Percentiles rank a stretch among this genome's conserved stretches.
Conservation (phyloP, 2,888 invertebrate species). For the Malthinus flaveolus region DNA sequence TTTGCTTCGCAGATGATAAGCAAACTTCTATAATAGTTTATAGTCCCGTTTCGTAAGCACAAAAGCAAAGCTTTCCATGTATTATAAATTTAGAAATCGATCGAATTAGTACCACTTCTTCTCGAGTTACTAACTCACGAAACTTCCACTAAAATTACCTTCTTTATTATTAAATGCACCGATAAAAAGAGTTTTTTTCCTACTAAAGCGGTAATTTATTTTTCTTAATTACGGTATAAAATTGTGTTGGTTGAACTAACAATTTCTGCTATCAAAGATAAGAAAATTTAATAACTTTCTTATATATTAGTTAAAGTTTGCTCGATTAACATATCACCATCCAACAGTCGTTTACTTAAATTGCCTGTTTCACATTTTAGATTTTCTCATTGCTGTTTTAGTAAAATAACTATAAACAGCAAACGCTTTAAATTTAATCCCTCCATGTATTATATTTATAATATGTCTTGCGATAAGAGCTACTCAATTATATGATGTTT, state of each 20-base stretch:
- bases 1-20: slow-evolving; percentile 35
- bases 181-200: neutral
- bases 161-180: slow-evolving; percentile 3
- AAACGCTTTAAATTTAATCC: slow-evolving; percentile 30
- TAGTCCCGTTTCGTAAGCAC: slow-evolving; percentile 27
- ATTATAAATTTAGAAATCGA: slow-evolving; percentile 26
- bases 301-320: neutral
- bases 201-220: slow-evolving; percentile 1
- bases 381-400: too few relatives aligned
- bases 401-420: neutral
- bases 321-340: slow-evolving; percentile 33
- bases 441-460: slow-evolving; percentile 41
- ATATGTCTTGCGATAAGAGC: slow-evolving; percentile 41
- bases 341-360: slow-evolving; percentile 24
- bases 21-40: slow-evolving; percentile 42
- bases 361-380: too few relatives aligned
- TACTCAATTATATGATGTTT: slow-evolving; percentile 34
- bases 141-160: neutral
- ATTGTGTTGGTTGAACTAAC: too few relatives aligned
- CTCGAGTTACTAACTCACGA: too few relatives aligned
- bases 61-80: slow-evolving; percentile 32
- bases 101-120: slow-evolving; percentile 23
- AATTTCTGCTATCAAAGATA: neutral
- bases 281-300: slow-evolving; percentile 22
- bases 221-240: neutral